Base-by-base conservation (phyloP, 2,888 invertebrate species). In the Cylloceria caligata region DNA sequence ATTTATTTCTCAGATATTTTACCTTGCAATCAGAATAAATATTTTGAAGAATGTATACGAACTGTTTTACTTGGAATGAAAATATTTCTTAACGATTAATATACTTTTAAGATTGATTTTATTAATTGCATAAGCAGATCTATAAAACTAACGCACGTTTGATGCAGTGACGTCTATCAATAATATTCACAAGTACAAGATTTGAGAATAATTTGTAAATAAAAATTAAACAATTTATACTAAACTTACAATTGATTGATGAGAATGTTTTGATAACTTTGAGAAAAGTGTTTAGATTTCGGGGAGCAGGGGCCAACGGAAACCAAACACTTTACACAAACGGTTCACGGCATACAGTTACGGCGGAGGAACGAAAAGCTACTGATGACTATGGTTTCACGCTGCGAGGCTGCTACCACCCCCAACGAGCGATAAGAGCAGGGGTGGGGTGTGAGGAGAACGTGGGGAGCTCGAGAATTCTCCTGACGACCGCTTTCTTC, bases 301-400 rank as follows among this genome's bases (percentile, higher is more conserved):
- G 0, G 21, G 21, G 9, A 49, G 1, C 19, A 6, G 16, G 45
- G 13, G n/a, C n/a, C n/a, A n/a, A n/a, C 9, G 1, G 21, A 16
- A 13, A 36, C 49, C 13, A 13, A 19, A 57, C 45, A 42, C 30
- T 65, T 16, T 34, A 27, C 30, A 55, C 27, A 13, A 34, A 74
- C 64, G 27, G 16, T 30, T 27, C n/a, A 3, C 30, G 30, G 16
- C 30, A 52, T 65, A 82, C 81, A 71, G 81, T 57, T 60, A 65
- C 74, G 34, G 42, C 42, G 55, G 81, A 82, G 74, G 42, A 71
- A 65, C 78, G 78, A 64, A 78, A 71, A 60, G 78, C 78, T 75
- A 82, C 81, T 82, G 81, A 52, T 82, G 78, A 39, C 69, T 74
- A 49, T 34, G 49, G 60, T 78, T 68, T 74, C 49, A 74, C 57